Percentiles rank a stretch among this genome's conserved stretches.
Conservation (phyloP, 2,113 vertebrate genomes). For the Mormoops blainvillei region DNA sequence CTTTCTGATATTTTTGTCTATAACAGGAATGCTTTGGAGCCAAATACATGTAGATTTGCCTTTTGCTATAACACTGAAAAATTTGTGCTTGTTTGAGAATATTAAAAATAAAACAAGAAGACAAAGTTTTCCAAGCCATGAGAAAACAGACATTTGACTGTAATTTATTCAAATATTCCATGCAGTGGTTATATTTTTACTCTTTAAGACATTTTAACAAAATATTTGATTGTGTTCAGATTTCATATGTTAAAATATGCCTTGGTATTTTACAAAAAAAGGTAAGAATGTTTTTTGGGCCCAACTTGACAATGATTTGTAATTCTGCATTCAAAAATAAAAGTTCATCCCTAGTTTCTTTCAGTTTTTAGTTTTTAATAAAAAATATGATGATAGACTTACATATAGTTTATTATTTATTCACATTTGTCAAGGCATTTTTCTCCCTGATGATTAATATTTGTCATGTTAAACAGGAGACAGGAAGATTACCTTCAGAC, state of each 20-base stretch:
- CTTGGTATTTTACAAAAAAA: conserved; percentile 13
- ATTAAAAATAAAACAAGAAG: neutral
- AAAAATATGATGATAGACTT: neutral
- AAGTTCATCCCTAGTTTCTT: neutral
- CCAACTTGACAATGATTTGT: neutral
- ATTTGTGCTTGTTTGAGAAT: neutral
- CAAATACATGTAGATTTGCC: neutral
- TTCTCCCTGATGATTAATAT: neutral
- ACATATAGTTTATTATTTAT: neutral
- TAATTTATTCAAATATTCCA: neutral
- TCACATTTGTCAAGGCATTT: neutral
- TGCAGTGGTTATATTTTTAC: neutral
- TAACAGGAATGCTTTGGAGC: neutral
- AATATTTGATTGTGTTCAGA: neutral
- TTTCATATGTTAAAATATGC: neutral
- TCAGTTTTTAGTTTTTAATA: conserved; percentile 34
- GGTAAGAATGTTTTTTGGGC: neutral
- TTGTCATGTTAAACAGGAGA: neutral
- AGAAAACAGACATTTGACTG: neutral
- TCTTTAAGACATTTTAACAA: conserved; percentile 24
- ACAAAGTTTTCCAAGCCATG: neutral
- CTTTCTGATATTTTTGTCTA: neutral
- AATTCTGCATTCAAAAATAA: neutral
- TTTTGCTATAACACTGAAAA: neutral
- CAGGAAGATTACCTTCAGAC: neutral